phyloP scores from a whole-genome alignment of 2,888 invertebrate genomes.

The Sarcophaga subvicina region DNA sequence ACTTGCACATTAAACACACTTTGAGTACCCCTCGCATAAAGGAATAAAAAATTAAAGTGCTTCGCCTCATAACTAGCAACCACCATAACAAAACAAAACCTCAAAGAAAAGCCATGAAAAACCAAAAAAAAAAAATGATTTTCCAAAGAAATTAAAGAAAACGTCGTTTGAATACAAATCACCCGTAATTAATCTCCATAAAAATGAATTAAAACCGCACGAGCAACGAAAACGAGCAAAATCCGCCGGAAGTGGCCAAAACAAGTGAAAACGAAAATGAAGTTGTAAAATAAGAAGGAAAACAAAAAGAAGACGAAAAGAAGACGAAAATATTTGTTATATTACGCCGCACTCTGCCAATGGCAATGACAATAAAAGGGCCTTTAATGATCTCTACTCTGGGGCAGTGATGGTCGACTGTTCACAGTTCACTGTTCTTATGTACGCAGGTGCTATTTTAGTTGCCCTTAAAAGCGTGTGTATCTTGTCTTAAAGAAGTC shows the following conservation, averaged over 20 bases:
- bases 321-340: conserved; percentile 15
- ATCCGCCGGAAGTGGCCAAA: conserved; percentile 32
- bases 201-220: conserved; percentile 5
- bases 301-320: background rate
- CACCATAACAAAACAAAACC: too few species aligned
- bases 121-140: too few species aligned
- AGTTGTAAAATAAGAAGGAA: conserved; percentile 19
- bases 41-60: too few species aligned
- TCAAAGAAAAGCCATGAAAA: too few species aligned
- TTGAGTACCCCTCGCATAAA: too few species aligned
- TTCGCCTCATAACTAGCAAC: too few species aligned
- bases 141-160: conserved; percentile 46
- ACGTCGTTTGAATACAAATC: conserved; percentile 70
- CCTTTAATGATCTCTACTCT: too few species aligned
- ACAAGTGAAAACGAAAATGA: conserved; percentile 35
- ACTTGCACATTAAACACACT: too few species aligned
- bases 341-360: background rate
- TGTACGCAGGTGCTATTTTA: background rate
- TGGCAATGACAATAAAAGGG: background rate
- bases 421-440: background rate
- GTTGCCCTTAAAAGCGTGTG: too few species aligned
- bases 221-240: conserved; percentile 19
- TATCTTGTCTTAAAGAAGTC: too few species aligned
- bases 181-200: conserved; percentile 68
- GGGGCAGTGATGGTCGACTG: too few species aligned